Conservation (phyloP, 2,113 vertebrate genomes). For the Speoplatyrhinus poulsoni region DNA sequence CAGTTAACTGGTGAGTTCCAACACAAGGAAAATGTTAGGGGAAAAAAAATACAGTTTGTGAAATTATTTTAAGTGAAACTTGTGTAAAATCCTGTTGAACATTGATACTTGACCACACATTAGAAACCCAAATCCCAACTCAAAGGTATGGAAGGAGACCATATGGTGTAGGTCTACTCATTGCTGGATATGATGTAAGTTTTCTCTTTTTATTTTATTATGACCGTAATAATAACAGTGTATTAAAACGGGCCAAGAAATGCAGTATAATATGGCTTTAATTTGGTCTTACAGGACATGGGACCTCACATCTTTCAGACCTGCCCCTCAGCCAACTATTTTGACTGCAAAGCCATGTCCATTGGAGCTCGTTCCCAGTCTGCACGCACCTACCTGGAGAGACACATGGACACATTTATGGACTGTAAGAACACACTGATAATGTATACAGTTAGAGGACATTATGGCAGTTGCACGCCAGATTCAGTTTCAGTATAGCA, state of each 20-base stretch:
- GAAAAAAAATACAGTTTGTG: too few relatives aligned
- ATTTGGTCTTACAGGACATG: conserved; percentile 82
- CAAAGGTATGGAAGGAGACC: conserved; percentile 95
- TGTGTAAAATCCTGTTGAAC: not conserved
- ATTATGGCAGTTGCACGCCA: not conserved
- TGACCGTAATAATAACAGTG: not conserved
- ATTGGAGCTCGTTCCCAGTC: conserved; percentile 96
- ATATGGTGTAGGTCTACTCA: conserved; percentile 95
- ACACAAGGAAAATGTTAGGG: too few relatives aligned
- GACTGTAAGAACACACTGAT: conserved; percentile 82
- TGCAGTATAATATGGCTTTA: not conserved
- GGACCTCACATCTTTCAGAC: conserved; percentile 99
- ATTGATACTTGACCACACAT: conserved; percentile 39
- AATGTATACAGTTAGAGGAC: not conserved
- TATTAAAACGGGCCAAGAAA: too few relatives aligned
- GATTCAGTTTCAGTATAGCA: too few relatives aligned
- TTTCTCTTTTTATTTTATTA: not conserved
- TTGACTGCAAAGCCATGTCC: conserved; percentile 98
- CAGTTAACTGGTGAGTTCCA: not conserved
- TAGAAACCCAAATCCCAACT: conserved; percentile 97
- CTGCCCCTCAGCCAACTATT: conserved; percentile 97
- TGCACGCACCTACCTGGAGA: conserved; percentile 95
- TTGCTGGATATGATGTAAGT: conserved; percentile 96
- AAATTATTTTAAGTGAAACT: too few relatives aligned
- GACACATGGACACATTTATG: conserved; percentile 88